Percentiles rank a stretch among this genome's conserved stretches.
phyloP scores from a whole-genome alignment of 2,113 vertebrate species.

The Prochilodus magdalenae region DNA sequence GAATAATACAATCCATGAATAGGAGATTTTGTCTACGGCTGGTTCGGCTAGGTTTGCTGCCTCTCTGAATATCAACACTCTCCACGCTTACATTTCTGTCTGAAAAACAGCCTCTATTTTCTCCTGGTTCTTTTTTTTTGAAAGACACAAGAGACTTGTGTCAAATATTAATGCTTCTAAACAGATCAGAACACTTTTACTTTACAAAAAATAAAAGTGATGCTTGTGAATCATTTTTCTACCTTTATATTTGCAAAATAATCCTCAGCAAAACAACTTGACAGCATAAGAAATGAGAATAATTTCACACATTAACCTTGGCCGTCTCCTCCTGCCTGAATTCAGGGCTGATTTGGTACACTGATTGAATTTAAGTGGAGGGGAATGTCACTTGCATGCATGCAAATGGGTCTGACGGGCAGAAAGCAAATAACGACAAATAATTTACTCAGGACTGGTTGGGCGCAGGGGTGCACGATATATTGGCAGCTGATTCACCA shows the following conservation, averaged over 20 bases:
- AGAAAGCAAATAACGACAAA: constrained; percentile 47
- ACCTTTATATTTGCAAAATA: constrained; percentile 49
- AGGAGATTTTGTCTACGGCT: constrained; percentile 75
- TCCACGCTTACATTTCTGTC: constrained; percentile 45
- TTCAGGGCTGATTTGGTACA: constrained; percentile 51
- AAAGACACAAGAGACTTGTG: constrained; percentile 41
- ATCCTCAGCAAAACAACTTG: constrained; percentile 39
- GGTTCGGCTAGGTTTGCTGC: constrained; percentile 70
- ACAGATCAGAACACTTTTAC: constrained; percentile 27
- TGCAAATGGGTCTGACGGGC: constrained; percentile 47
- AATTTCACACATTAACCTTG: constrained; percentile 55
- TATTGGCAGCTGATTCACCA: not conserved
- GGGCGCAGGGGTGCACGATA: not conserved
- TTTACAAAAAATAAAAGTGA: constrained; percentile 39
- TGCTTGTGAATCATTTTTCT: constrained; percentile 32
- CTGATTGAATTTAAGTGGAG: constrained; percentile 54
- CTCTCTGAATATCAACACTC: constrained; percentile 77
- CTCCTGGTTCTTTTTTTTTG: not conserved
- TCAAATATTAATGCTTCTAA: constrained; percentile 51
- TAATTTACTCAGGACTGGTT: not conserved
- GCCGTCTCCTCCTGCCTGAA: constrained; percentile 47
- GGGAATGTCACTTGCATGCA: constrained; percentile 47
- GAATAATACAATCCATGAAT: constrained; percentile 81
- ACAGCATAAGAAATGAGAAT: constrained; percentile 49
- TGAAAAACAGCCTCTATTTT: constrained; percentile 47